phyloP scores from a whole-genome alignment of 1,140 invertebrate species.

The Galendromus occidentalis region DNA sequence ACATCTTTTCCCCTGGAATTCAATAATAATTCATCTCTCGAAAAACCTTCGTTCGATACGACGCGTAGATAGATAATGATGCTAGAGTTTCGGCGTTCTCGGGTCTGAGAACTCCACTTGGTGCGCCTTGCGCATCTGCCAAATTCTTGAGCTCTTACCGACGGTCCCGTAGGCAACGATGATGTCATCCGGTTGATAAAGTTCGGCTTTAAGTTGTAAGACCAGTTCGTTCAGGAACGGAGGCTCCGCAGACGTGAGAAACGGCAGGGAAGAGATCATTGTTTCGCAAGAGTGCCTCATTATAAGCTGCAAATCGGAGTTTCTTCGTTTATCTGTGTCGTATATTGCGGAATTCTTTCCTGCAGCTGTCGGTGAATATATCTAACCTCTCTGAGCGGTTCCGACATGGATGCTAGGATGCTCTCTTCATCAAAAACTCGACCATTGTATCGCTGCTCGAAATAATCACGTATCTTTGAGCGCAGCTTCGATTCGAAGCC shows the following conservation, averaged over 20 bases:
- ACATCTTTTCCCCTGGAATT: constrained; percentile 4
- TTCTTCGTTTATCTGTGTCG: too few relatives aligned
- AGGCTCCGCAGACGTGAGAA: background rate
- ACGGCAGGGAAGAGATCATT: background rate
- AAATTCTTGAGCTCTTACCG: background rate
- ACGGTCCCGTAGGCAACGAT: background rate
- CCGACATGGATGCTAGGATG: background rate
- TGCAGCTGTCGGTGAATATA: too few relatives aligned
- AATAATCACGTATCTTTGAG: constrained; percentile 3
- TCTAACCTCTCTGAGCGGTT: background rate
- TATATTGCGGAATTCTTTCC: too few relatives aligned
- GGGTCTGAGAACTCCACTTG: too few relatives aligned
- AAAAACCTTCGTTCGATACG: too few relatives aligned
- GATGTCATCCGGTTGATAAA: constrained; percentile 1
- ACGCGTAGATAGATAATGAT: too few relatives aligned
- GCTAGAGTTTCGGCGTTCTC: too few relatives aligned
- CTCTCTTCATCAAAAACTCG: constrained; percentile 1
- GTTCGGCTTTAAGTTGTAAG: background rate
- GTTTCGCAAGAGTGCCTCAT: background rate
- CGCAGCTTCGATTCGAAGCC: background rate
- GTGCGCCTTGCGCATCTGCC: too few relatives aligned
- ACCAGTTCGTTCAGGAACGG: constrained; percentile 6
- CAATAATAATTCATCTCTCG: too few relatives aligned
- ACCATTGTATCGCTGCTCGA: constrained; percentile 1
- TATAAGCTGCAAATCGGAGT: background rate